phyloP scores from a whole-genome alignment of 2,113 vertebrate species.

The Cervus canadensis region DNA sequence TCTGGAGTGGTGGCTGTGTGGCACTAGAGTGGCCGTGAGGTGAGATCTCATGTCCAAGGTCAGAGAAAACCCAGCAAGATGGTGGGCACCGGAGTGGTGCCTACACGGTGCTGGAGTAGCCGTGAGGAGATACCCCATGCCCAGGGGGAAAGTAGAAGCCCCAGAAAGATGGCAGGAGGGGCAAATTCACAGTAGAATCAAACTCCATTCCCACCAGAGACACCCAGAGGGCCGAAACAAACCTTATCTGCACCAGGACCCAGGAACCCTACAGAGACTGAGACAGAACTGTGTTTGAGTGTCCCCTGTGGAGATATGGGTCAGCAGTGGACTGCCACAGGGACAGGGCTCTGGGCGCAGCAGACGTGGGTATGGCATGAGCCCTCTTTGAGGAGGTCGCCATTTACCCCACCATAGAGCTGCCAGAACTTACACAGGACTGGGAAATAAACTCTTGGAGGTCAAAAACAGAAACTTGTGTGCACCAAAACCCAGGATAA shows the following conservation, averaged over 20 bases:
- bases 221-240: background rate
- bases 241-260: background rate
- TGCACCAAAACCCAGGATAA: background rate
- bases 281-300: background rate
- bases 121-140: background rate
- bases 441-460: background rate
- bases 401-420: background rate
- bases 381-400: background rate
- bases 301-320: too few relatives aligned
- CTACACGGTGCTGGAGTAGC: accelerated
- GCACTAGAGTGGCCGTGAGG: accelerated
- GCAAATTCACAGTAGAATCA: background rate
- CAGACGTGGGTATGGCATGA: background rate
- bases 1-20: background rate
- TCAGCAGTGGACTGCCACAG: background rate
- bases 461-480: background rate
- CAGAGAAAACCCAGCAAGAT: background rate
- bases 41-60: background rate
- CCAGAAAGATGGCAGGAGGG: background rate
- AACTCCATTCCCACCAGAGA: background rate
- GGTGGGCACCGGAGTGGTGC: background rate
- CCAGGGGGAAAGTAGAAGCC: background rate
- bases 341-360: background rate
- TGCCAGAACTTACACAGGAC: background rate
- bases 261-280: background rate